Conservation (phyloP, 2,113 vertebrate species). For the Hepsetus odoe region DNA sequence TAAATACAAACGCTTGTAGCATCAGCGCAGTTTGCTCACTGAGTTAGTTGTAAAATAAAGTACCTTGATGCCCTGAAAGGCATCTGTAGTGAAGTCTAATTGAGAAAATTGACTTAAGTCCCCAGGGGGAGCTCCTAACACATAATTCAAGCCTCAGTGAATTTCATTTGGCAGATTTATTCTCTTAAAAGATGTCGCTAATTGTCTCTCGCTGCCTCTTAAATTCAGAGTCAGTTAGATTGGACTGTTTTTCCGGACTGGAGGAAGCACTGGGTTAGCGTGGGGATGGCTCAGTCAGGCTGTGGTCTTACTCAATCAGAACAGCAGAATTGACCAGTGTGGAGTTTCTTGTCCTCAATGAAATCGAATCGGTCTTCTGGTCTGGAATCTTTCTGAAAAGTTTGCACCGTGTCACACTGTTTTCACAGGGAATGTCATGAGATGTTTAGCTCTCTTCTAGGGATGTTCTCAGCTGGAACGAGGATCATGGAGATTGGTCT, state of each 20-base stretch:
- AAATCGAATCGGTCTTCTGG: neutral
- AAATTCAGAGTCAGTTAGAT: neutral
- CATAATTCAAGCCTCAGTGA: neutral
- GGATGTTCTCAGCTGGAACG: neutral
- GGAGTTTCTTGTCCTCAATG: neutral
- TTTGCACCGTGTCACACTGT: neutral
- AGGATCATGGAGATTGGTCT: too few species aligned
- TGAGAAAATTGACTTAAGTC: conserved; percentile 3
- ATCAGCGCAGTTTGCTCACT: neutral
- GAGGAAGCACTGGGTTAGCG: neutral
- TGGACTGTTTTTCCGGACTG: neutral
- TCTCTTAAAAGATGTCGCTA: neutral
- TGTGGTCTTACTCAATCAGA: neutral
- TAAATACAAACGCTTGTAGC: neutral
- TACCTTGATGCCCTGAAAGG: neutral
- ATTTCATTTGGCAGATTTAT: neutral
- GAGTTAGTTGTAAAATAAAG: neutral
- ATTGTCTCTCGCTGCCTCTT: neutral
- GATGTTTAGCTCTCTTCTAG: neutral
- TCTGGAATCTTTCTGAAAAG: neutral
- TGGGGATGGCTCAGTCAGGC: neutral
- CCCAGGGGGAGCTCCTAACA: neutral
- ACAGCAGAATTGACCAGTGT: neutral
- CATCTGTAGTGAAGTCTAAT: neutral
- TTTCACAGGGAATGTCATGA: neutral